Conservation (phyloP, 2,113 vertebrate species). For the Vulpes vulpes region DNA sequence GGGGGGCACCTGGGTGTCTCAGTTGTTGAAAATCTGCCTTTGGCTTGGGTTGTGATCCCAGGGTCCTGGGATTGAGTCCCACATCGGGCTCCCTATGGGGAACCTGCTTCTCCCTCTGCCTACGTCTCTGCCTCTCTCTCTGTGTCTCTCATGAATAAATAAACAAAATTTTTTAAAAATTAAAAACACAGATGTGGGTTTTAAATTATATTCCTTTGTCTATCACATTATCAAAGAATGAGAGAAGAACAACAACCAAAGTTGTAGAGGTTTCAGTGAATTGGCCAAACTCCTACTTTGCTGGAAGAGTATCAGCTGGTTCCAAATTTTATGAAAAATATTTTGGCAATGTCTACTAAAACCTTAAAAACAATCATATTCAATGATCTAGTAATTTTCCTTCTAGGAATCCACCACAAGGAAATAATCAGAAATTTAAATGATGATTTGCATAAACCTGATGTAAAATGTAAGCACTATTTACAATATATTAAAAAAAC, state of each 20-base stretch:
- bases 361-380: background rate
- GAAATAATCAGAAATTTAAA: slow-evolving; percentile 44
- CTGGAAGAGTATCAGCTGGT: background rate
- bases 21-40: too few relatives aligned
- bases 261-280: background rate
- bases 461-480: background rate
- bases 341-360: background rate
- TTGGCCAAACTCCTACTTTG: background rate
- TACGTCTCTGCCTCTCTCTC: too few relatives aligned
- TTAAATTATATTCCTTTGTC: background rate
- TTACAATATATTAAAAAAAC: background rate
- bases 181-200: background rate
- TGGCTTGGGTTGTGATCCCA: too few relatives aligned
- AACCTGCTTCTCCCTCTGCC: too few relatives aligned
- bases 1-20: too few relatives aligned
- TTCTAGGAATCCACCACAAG: background rate
- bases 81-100: too few relatives aligned
- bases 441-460: background rate
- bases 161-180: too few relatives aligned
- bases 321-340: slow-evolving; percentile 11
- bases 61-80: too few relatives aligned
- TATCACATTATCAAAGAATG: slow-evolving; percentile 3
- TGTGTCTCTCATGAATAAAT: too few relatives aligned
- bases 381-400: background rate
- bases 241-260: background rate